phyloP scores from a whole-genome alignment of 2,888 invertebrate species.

The Caenorhabditis zanzibari region DNA sequence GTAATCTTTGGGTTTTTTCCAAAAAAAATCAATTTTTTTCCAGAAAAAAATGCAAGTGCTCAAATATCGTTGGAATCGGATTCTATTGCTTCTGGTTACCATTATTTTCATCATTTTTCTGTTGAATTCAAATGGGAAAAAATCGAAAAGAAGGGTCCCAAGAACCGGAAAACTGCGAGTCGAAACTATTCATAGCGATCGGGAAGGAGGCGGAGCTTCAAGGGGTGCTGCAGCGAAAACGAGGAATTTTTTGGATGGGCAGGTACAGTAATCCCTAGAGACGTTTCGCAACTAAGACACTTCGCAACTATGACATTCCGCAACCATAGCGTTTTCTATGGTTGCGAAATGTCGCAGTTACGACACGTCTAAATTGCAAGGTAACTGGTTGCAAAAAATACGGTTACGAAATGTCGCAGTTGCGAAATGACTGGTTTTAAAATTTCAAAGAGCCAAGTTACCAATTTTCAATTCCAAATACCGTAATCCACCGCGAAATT shows the following conservation, averaged over 20 bases:
- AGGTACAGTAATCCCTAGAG: not conserved
- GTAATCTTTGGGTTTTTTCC: no score
- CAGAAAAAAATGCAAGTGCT: conserved; percentile 14
- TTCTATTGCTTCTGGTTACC: not conserved
- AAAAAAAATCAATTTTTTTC: no score
- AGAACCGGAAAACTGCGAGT: conserved; percentile 24
- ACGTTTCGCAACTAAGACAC: not conserved
- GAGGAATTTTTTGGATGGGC: not conserved
- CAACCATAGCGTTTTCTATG: no score
- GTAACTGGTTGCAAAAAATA: no score
- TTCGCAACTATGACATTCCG: no score
- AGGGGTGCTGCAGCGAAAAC: not conserved
- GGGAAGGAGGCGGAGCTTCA: not conserved
- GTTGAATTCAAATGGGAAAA: not conserved
- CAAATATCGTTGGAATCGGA: conserved; percentile 22
- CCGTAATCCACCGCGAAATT: no score
- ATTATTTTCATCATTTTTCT: not conserved
- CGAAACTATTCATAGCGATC: conserved; percentile 49
- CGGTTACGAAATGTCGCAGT: no score
- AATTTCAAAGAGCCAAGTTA: no score
- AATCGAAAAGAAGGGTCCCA: not conserved
- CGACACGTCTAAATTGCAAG: no score
- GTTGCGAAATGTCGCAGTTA: no score
- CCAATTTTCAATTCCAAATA: no score
- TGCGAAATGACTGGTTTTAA: no score